These are phyloP conservation scores for Lasioglossum leucozonium DNA, from an alignment of 2,888 invertebrate genomes.

Conservation along the genomic window DNA sequence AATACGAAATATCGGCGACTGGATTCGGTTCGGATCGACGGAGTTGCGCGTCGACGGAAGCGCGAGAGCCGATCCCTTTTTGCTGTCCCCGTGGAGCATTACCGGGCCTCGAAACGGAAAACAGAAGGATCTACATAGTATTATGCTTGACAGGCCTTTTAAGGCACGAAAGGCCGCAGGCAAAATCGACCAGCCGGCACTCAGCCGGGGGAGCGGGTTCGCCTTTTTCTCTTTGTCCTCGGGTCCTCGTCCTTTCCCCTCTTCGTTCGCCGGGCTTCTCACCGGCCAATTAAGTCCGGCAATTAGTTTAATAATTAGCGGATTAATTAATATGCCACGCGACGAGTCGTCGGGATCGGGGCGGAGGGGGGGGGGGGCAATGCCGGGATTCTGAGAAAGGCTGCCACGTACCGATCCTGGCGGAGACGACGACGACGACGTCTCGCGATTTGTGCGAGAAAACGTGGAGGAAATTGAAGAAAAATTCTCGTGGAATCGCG, in stretches of 20 bases:
- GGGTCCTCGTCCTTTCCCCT: constrained; percentile 7
- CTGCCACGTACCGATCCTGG: constrained; percentile 8
- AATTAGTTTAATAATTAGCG: constrained; percentile 80
- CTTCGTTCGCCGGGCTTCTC: constrained; percentile 25
- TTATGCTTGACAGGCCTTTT: constrained; percentile 24
- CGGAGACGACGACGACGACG: constrained; percentile 23
- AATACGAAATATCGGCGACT: not conserved
- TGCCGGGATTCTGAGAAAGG: constrained; percentile 39
- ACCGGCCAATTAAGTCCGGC: constrained; percentile 76
- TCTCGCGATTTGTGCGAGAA: constrained; percentile 5
- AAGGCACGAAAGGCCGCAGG: not conserved
- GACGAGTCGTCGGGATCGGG: constrained; percentile 44
- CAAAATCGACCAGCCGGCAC: constrained; percentile 5
- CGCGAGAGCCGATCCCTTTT: not conserved
- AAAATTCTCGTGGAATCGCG: not conserved
- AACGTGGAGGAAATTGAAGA: not conserved
- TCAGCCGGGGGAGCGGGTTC: not conserved
- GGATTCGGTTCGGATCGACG: not conserved
- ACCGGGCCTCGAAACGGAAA: not conserved
- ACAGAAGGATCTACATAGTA: constrained; percentile 7
- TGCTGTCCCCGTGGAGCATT: constrained; percentile 4
- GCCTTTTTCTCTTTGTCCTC: constrained; percentile 7
- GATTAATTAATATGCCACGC: constrained; percentile 76
- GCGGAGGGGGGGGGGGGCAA: too few relatives aligned
- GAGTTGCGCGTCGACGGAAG: not conserved